Base-by-base conservation (phyloP, 2,797 vertebrate species). In the Mormyrops boulengeri region DNA sequence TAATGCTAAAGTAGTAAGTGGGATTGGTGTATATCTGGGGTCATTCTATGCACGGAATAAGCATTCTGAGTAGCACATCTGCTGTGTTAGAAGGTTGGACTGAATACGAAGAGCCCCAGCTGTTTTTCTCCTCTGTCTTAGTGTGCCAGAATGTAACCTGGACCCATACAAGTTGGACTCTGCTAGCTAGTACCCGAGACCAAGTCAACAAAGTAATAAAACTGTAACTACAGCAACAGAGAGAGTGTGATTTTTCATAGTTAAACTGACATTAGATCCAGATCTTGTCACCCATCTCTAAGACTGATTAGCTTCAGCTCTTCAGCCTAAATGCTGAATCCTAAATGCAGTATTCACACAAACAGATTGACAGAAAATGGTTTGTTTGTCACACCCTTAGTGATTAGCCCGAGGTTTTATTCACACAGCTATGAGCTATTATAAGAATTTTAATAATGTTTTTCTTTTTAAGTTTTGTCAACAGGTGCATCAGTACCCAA, bases 191-290 rank as follows among this genome's bases (percentile, higher is more conserved):
- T 47, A 47, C 41, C 77, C 8, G 34, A 73, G 66, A 73, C 17
- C 77, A 82, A 82, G 41, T 47, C 77, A 82, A 82, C 77, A 82
- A 82, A 82, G 77, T 47, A 44, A 47, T 82, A 82, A 82, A 82
- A n/a, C 17, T n/a, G 41, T 82, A 47, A 47, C 38, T 82, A 47
- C 77, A 82, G 2, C 77, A 82, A 82, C 77, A 0, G 17, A 82
- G 34, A 41, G 30, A 82, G 38, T 82, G 41, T 82, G 19, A 82
- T 44, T 19, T 82, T 47, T n/a, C 41, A n/a, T 82, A 47, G 1
- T 82, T 41, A 82, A 82, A n/a, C 30, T 47, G 17, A 47, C 77
- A 82, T 8, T 82, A 8, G 77, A 82, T 47, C 77, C 19, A 82
- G 17, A 47, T 82, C 77, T 38, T 38, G 66, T 38, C 30, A 73